Percentiles rank a stretch among this genome's conserved stretches.
Evolutionary conservation across 2,797 vertebrate species (phyloP).

Genomic region (Pristis pectinata): DNA sequence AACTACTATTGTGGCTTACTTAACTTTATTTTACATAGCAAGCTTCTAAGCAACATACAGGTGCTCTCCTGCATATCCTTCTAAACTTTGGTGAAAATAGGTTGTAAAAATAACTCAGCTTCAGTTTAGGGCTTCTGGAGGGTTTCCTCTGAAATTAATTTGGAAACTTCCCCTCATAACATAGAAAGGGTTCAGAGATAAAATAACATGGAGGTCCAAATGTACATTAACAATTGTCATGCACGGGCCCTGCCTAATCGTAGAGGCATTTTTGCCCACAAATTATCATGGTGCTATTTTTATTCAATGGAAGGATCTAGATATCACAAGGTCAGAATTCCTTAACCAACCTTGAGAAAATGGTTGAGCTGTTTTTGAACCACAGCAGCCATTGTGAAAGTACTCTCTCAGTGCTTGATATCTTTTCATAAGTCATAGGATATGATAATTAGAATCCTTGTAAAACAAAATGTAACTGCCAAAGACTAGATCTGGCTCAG

Average conservation of each 20-base stretch:
- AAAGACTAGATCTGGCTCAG: conserved; percentile 28
- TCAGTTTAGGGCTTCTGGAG: neutral
- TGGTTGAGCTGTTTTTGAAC: too few species aligned
- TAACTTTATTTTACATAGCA: neutral
- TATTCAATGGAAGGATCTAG: too few species aligned
- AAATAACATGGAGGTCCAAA: too few species aligned
- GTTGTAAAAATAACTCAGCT: neutral
- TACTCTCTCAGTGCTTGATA: too few species aligned
- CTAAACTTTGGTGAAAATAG: neutral
- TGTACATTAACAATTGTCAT: neutral
- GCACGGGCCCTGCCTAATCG: neutral
- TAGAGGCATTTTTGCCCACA: neutral
- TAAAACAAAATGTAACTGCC: neutral
- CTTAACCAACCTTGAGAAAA: too few species aligned
- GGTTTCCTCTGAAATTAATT: neutral
- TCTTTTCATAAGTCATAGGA: neutral
- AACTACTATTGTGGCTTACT: neutral
- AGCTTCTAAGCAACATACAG: neutral
- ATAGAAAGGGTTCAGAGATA: too few species aligned
- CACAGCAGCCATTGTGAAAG: too few species aligned
- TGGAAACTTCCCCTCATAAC: neutral
- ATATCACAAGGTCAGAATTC: too few species aligned
- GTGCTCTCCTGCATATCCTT: neutral
- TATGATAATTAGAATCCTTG: neutral
- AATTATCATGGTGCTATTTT: neutral